Conservation (phyloP, 2,888 invertebrate genomes). For the Cryptosula pallasiana region DNA sequence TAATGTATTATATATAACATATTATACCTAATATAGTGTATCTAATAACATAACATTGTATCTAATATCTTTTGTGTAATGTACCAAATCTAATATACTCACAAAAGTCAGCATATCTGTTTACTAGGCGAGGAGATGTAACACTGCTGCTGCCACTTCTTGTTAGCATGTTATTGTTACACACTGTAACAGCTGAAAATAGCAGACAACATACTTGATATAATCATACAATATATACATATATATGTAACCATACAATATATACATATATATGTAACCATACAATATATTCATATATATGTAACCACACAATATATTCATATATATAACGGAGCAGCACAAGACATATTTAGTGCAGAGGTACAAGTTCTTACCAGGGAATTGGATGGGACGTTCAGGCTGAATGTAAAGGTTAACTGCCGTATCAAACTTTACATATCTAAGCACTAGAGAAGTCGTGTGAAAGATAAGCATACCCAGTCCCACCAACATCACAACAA, state of each 20-base stretch:
- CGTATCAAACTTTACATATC: background rate
- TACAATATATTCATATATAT: too few relatives aligned
- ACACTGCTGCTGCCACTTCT: background rate
- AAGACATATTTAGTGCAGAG: too few relatives aligned
- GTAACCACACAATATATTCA: too few relatives aligned
- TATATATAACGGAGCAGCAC: too few relatives aligned
- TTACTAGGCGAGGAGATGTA: background rate
- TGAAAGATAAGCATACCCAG: background rate
- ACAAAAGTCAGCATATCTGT: background rate
- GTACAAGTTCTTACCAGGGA: background rate
- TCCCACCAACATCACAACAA: background rate
- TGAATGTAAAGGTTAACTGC: background rate
- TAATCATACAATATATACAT: background rate
- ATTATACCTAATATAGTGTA: too few relatives aligned
- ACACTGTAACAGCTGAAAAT: slow-evolving; percentile 7
- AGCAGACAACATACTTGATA: background rate
- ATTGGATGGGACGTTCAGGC: background rate
- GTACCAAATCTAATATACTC: background rate
- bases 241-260: too few relatives aligned
- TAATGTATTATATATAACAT: too few relatives aligned
- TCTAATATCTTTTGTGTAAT: too few relatives aligned
- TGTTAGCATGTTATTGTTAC: background rate
- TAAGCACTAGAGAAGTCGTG: background rate
- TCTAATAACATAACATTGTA: too few relatives aligned
- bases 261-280: too few relatives aligned